These are phyloP conservation scores for Xestia c-nigrum DNA, from an alignment of 2,888 invertebrate genomes.

Conservation along the genomic window DNA sequence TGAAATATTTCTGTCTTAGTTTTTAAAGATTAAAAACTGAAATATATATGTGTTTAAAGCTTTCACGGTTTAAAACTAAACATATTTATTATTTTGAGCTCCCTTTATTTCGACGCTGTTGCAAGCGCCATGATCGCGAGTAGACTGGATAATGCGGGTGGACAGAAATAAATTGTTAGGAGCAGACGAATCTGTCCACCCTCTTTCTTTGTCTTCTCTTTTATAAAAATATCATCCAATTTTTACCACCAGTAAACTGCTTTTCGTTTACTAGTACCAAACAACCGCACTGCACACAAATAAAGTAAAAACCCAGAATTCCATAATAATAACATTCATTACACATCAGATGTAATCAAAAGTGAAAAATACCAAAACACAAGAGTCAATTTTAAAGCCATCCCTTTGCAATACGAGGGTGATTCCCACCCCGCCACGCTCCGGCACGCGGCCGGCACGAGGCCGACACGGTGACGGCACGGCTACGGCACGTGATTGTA, in stretches of 20 bases:
- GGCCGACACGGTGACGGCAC: constrained; percentile 68
- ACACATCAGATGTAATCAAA: constrained; percentile 56
- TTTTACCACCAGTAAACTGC: neutral
- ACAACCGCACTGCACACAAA: constrained; percentile 1
- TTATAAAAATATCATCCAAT: no score
- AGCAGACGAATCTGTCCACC: no score
- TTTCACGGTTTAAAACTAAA: no score
- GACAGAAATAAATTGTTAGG: no score
- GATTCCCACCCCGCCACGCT: constrained; percentile 61
- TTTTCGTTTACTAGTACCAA: neutral
- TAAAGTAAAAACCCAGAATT: constrained; percentile 55
- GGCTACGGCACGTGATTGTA: constrained; percentile 75
- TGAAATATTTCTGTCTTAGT: neutral
- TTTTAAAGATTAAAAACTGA: neutral
- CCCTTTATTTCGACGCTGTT: no score
- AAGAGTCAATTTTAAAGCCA: constrained; percentile 68
- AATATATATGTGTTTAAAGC: neutral
- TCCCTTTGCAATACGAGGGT: constrained; percentile 76
- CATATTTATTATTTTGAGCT: no score
- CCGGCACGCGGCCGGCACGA: constrained; percentile 62
- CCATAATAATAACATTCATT: constrained; percentile 8
- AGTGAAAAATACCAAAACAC: constrained; percentile 67
- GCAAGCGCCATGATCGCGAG: no score
- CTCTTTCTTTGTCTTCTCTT: no score
- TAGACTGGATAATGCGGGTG: no score